phyloP scores from a whole-genome alignment of 2,888 invertebrate genomes.

The Euproctis similis region DNA sequence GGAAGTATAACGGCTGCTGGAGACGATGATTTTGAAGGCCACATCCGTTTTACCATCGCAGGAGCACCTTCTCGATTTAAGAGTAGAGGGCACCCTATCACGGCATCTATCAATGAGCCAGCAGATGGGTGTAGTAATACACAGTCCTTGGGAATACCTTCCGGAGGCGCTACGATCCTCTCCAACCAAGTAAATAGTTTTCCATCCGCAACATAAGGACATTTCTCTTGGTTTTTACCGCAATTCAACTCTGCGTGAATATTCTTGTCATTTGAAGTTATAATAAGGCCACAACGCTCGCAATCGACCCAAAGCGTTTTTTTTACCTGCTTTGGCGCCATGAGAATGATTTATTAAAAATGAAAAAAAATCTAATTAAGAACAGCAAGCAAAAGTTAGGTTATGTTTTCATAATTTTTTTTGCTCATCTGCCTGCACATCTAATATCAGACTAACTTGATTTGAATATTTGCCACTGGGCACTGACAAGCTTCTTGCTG shows the following conservation, averaged over 20 bases:
- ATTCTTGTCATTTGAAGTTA: conserved; percentile 76
- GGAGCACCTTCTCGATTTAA: conserved; percentile 53
- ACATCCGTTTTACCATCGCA: conserved; percentile 56
- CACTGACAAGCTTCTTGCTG: too few species aligned
- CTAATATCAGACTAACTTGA: too few species aligned
- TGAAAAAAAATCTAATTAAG: neutral
- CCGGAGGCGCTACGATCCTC: conserved; percentile 44
- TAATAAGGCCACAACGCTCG: conserved; percentile 73
- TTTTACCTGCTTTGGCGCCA: conserved; percentile 69
- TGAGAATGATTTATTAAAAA: conserved; percentile 8
- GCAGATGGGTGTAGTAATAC: conserved; percentile 62
- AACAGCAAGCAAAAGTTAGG: too few species aligned
- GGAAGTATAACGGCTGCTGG: conserved; percentile 62
- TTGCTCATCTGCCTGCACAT: too few species aligned
- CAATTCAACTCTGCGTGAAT: conserved; percentile 74
- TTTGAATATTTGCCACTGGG: too few species aligned
- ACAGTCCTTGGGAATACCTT: conserved; percentile 53
- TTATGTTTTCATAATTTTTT: too few species aligned
- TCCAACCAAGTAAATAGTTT: conserved; percentile 55
- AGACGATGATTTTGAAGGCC: conserved; percentile 62
- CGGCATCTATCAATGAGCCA: conserved; percentile 50
- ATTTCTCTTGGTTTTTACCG: conserved; percentile 56
- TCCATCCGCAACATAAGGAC: conserved; percentile 52
- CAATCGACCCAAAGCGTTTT: conserved; percentile 78
- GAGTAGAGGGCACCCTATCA: conserved; percentile 55